Base-by-base conservation (phyloP, 2,888 invertebrate genomes). In the Diarsia dahlii region DNA sequence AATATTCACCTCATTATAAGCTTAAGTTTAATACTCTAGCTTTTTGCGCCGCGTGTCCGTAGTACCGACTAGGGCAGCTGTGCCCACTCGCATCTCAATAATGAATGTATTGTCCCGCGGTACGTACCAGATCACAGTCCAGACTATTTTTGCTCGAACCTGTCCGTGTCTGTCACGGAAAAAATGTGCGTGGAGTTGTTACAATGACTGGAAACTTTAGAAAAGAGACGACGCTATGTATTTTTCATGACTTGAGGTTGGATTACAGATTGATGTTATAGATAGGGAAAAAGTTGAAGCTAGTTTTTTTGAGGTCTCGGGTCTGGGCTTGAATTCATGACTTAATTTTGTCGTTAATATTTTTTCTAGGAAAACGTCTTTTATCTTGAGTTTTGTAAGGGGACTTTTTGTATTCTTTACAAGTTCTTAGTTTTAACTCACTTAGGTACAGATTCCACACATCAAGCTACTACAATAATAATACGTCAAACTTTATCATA, bases 141-240 rank as follows among this genome's bases (percentile, higher is more conserved):
- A 88, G 92, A 95, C 95, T 96, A 96, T 96, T 96, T 96, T 95
- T 95, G 94, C 94, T 92, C 93, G 92, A 95, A 95, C 96, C 96
- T 96, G 96, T 94, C 95, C 88, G 91, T 90, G 94, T 95, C 95
- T 90, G 93, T 96, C 95, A 96, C 82, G 87, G 89, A 86, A 90
- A 89, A 84, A 85, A 82, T 79, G 71, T 75, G 62, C 62, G 78
- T 92, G 86, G 92, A 92, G 91, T 84, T 76, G 93, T 79, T 87
- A 82, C 77, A 80, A 70, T 64, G 71, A 73, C 80, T 84, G 68
- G 69, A 88, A 78, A 82, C 78, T 82, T 85, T 82, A 77, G 75
- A 84, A 79, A 74, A 70, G 71, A 78, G 63, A 56, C 75, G 71
- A 66, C 64, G 68, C 63, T 34, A 86, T 84, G 87, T 84, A 84